phyloP scores from a whole-genome alignment of 2,888 invertebrate species.

The Lycaena phlaeas region DNA sequence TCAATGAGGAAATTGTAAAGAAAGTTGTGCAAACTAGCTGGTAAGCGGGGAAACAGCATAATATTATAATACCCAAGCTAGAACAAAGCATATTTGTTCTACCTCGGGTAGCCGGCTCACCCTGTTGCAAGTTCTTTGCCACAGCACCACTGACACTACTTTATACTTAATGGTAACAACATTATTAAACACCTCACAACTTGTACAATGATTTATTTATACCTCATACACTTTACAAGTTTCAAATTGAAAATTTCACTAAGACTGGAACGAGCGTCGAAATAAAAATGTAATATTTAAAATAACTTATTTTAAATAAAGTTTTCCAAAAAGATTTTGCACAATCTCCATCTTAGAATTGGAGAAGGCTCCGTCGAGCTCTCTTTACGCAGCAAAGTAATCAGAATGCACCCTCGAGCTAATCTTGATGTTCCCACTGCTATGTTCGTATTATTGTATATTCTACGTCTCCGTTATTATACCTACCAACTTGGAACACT shows the following conservation, averaged over 20 bases:
- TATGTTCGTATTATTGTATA: conserved; percentile 47
- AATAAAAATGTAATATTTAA: background rate
- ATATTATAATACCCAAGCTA: conserved; percentile 36
- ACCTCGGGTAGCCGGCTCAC: conserved; percentile 30
- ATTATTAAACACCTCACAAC: conserved; percentile 16
- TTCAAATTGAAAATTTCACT: too few relatives aligned
- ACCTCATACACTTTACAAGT: background rate
- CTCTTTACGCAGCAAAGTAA: conserved; percentile 53
- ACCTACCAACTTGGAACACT: background rate
- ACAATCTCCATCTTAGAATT: conserved; percentile 43
- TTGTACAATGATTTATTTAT: conserved; percentile 5
- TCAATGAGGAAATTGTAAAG: conserved; percentile 47
- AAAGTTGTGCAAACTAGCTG: conserved; percentile 46
- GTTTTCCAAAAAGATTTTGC: conserved; percentile 24
- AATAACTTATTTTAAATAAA: background rate
- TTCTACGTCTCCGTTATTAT: conserved; percentile 38
- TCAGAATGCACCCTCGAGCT: conserved; percentile 59
- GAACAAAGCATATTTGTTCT: conserved; percentile 31
- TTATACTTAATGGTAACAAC: conserved; percentile 26
- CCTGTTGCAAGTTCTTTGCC: conserved; percentile 31
- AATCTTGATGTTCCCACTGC: conserved; percentile 57
- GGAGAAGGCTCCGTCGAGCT: conserved; percentile 39
- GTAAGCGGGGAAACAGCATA: conserved; percentile 44
- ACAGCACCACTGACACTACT: conserved; percentile 43
- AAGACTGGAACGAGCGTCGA: background rate